Evolutionary conservation across 2,888 invertebrate species (phyloP), one percentile per base, ranked within the genome.

Genomic region (Tachina grossa): DNA sequence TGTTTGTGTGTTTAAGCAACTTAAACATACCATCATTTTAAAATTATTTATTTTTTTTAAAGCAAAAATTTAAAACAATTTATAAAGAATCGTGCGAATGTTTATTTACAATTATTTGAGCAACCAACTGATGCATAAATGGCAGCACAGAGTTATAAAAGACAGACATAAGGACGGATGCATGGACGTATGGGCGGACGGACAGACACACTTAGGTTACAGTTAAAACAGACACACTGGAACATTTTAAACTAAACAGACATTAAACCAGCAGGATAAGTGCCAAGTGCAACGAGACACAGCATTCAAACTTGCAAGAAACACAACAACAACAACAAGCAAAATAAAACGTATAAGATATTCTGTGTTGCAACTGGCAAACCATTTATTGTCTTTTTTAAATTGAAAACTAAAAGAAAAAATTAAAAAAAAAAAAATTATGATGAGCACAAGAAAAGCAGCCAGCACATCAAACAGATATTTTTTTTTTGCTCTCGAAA

Each of bases 51-150:
- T 65, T 63, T 75, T 75, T 49, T 43, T 83, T 31, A 51, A 66
- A 63, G 22, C 65, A 66, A 83, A 78, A 65, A 79, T 61, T 39
- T 83, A 79, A 89, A 87, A 85, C 87, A 88, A 87, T 88, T 89
- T 88, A 89, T 81, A 85, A 71, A 87, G 88, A 89, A 89, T 87
- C 89, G 89, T 89, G 90, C 89, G 89, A 90, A 88, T 89, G 87
- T 90, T 89, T 89, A 87, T 87, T 89, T 83, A 85, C 84, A 76
- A 63, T 59, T 68, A 68, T 61, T 68, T 61, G 81, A 65, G 57
- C 75, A 74, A 47, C 45, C 80, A 61, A 72, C 71, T 71, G 80
- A 76, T 51, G 69, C 14, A 49, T 72, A 51, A 71, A 66, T 63
- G 63, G 41, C 43, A 53, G 51, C 8, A 45, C 39, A 31, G 39